Conservation (phyloP, 2,113 vertebrate species). For the Panthera uncia region DNA sequence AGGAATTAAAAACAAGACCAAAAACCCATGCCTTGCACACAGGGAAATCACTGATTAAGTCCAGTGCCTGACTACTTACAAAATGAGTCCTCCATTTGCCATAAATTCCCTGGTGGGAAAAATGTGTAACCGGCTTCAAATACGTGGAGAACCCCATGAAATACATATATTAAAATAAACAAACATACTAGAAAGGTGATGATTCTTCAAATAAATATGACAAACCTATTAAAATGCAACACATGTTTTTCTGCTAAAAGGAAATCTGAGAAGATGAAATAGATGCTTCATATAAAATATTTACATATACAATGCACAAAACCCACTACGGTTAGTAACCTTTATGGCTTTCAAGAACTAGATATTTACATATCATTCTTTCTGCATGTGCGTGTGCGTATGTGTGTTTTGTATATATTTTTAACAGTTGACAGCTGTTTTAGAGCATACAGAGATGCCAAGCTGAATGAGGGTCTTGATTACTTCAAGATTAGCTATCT, state of each 20-base stretch:
- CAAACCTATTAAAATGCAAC: slow-evolving; percentile 83
- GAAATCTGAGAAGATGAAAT: slow-evolving; percentile 79
- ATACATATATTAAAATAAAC: slow-evolving; percentile 60
- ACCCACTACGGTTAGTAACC: slow-evolving; percentile 86
- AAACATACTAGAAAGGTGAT: slow-evolving; percentile 62
- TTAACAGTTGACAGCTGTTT: slow-evolving; percentile 94
- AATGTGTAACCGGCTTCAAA: slow-evolving; percentile 50
- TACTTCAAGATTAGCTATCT: slow-evolving; percentile 95
- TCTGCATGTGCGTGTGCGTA: slow-evolving; percentile 82
- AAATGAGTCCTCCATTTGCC: neutral
- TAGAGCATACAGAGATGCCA: slow-evolving; percentile 92
- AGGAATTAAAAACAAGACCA: neutral
- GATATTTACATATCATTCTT: slow-evolving; percentile 89
- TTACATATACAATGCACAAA: slow-evolving; percentile 86
- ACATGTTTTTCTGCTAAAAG: slow-evolving; percentile 77
- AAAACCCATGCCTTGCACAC: neutral
- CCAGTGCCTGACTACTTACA: neutral
- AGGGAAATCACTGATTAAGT: slow-evolving; percentile 11
- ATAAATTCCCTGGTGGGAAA: slow-evolving; percentile 16
- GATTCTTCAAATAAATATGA: slow-evolving; percentile 73
- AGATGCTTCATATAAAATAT: slow-evolving; percentile 87
- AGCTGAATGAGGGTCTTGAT: slow-evolving; percentile 93
- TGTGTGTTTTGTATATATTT: slow-evolving; percentile 93
- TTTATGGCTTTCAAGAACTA: slow-evolving; percentile 85
- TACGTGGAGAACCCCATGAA: neutral